Percentiles rank a stretch among this genome's conserved stretches.
These are phyloP conservation scores for Spea bombifrons DNA, from an alignment of 2,113 vertebrate species.

Conservation along the genomic window DNA sequence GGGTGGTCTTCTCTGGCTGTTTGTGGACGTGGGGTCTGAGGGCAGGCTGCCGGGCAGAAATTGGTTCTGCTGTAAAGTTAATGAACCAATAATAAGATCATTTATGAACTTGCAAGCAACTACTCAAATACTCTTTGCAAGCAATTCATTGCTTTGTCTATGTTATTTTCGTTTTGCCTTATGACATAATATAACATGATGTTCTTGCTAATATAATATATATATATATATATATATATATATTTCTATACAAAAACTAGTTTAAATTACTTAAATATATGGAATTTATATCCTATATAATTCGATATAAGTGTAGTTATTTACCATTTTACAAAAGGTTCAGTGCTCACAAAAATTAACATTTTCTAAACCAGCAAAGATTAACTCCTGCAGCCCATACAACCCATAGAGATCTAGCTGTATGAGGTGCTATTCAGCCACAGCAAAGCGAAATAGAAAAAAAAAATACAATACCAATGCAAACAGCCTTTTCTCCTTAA, in stretches of 20 bases:
- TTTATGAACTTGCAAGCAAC: background rate
- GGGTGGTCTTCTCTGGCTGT: constrained; percentile 96
- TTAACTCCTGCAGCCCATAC: too few relatives aligned
- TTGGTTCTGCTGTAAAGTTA: constrained; percentile 88
- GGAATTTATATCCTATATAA: too few relatives aligned
- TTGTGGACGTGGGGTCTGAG: constrained; percentile 95
- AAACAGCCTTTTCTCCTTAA: constrained; percentile 32
- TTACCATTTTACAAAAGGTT: background rate
- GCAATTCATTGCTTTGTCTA: too few relatives aligned
- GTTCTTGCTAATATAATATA: too few relatives aligned
- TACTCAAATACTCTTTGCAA: background rate
- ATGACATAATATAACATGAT: too few relatives aligned
- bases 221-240: too few relatives aligned
- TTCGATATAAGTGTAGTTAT: background rate
- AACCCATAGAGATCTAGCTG: background rate
- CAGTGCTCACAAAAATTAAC: background rate
- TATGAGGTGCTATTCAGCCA: constrained; percentile 15
- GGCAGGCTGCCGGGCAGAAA: constrained; percentile 91
- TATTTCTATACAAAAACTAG: too few relatives aligned
- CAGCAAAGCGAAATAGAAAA: constrained; percentile 11
- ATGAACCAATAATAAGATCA: constrained; percentile 51
- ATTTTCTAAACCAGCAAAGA: background rate
- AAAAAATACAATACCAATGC: constrained; percentile 20
- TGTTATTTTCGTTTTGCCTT: too few relatives aligned
- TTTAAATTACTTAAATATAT: too few relatives aligned